Evolutionary conservation across 2,888 invertebrate genomes (phyloP).

Genomic region (Kryphioiulus occultus): DNA sequence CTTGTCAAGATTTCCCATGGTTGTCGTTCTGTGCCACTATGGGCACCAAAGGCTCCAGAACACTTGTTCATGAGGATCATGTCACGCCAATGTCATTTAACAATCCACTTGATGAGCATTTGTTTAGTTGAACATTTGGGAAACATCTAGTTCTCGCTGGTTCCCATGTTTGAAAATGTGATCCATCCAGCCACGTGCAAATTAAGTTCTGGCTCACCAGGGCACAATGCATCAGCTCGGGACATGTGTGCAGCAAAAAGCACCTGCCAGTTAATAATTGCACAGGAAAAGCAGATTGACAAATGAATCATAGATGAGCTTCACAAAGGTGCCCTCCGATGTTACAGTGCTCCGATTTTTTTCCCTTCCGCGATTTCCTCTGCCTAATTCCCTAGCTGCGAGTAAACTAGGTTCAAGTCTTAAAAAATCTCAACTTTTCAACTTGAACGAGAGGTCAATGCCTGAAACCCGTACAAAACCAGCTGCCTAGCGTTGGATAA

Average conservation of each 20-base stretch:
- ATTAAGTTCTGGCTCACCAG: not conserved
- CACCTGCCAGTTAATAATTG: not conserved
- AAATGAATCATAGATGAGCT: not conserved
- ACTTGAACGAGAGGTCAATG: slow-evolving; percentile 4
- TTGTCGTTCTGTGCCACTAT: no score
- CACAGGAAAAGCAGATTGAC: not conserved
- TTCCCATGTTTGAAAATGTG: no score
- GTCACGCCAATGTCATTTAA: no score
- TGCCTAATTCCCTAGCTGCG: not conserved
- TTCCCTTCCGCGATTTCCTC: not conserved
- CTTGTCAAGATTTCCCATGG: no score
- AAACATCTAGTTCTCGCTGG: no score
- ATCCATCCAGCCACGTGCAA: not conserved
- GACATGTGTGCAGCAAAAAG: not conserved
- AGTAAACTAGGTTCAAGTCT: not conserved
- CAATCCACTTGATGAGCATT: no score
- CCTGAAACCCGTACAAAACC: not conserved
- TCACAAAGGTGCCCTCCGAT: not conserved
- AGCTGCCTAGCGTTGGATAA: not conserved
- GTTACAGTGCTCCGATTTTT: not conserved
- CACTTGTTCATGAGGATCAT: no score
- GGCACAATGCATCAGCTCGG: not conserved
- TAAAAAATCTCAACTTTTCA: slow-evolving; percentile 9
- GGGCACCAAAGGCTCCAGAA: no score
- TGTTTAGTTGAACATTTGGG: no score